Base-by-base conservation (phyloP, 1,140 invertebrate species). In the Formica exsecta region DNA sequence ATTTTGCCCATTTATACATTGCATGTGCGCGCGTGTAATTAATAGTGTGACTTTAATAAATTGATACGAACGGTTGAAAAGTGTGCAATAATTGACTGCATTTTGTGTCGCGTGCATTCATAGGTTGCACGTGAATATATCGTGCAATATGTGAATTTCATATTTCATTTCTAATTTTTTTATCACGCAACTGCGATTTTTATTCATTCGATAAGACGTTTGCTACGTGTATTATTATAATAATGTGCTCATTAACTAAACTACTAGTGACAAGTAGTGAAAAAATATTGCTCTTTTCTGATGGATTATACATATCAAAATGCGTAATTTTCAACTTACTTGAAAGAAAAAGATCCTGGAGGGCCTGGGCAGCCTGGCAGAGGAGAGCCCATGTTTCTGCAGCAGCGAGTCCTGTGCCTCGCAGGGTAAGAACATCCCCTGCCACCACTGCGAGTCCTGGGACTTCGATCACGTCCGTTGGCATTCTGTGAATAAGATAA, bases 271-370 rank as follows among this genome's bases (percentile, higher is more conserved):
- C 16, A 48, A 48, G 16, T 1, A 5, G 4, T 19, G 16, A 51
- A 51, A 51, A 19, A 51, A 4, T 16, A 51, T 51, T 38, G 41
- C 19, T 29, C 19, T 19, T 75, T 38, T 6, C 13, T 75, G 3
- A 11, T 51, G 19, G 3, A 80, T 54, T 41, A 11, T 57, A 22
- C 16, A 29, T 41, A 75, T 36, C 22, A 48, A 32, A 64, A n/a
- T 16, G 57, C 11, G 2, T 44, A 61, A 73, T 19, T 44, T 65
- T 38, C 9, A 77, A 95, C 95, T 96, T 93, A 96, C 96, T 96
- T 87, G 96, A 96, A 65, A 96, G 95, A 90, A 96, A 96, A 65
- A 96, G 94, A 90, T 96, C 96, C 86, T 96, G 96, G 89, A 96
- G 95, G 89, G 96, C 96, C 93, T 96, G 96, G 91, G 96, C 95